Base-by-base conservation (phyloP, 2,797 vertebrate genomes). In the Ptychobarbus kaznakovi region DNA sequence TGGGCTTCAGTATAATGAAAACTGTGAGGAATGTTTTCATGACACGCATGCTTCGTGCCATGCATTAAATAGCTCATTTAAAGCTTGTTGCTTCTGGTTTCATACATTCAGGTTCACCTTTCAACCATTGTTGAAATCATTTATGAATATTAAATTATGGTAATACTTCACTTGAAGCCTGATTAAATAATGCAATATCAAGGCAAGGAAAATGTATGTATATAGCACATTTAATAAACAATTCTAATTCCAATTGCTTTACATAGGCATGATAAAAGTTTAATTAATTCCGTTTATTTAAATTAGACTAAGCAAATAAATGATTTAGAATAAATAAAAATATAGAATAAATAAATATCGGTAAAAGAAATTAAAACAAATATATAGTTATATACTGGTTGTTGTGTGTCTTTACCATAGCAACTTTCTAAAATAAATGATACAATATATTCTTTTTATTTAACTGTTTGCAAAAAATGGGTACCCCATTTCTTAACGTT, bases 1-100 rank as follows among this genome's bases (percentile, higher is more conserved):
- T 25, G 42, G 25, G 76, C 66, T 84, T 70, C 13, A 61, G 65
- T 51, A 6, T 61, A 69, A 84, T 70, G 83, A 79, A 85, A 85
- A 85, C 35, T 72, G 65, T 80, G 65, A 80, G 68, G 38, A 85
- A 85, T 58, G 53, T 58, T 78, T 70, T 84, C 35, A 56, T 76
- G 46, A 70, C 74, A 69, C 3, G 15, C 20, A 63, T 51, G 63
- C 32, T 51, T 66, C n/a, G 65, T 85, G 75, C 6, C 8, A 12
- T 46, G 65, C 38, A 70, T 85, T 70, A 72, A 85, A 72, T 25
- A 13, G 65, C 66, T 79, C 0, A 44, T 61, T 61, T 79, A 13
- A 40, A 75, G 46, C 42, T 49, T 40, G 28, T 51, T 66, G 44
- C 22, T 49, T 63, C 81, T 82, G 56, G 56, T 20, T 80, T 44